Base-by-base conservation (phyloP, 2,797 vertebrate genomes). In the Argya squamiceps region DNA sequence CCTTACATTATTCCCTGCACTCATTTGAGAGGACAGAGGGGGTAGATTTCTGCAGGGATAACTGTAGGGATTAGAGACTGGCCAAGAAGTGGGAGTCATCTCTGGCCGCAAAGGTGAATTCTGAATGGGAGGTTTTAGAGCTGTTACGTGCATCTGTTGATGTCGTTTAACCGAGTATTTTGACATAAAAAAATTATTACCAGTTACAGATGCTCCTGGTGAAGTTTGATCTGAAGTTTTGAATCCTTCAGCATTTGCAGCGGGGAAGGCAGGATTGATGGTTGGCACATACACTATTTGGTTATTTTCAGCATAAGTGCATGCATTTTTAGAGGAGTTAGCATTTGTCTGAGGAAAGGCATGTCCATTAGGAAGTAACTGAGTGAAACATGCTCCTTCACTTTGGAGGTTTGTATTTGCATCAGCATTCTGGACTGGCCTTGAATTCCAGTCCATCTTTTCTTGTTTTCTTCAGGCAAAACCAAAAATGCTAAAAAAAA, bases 361-460 rank as follows among this genome's bases (percentile, higher is more conserved):
- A 64, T 22, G 77, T 26, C 88, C 83, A 59, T 73, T 94, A 81
- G 96, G n/a, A 93, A 95, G 62, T 46, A 91, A 47, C 6, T 78
- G 97, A 36, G 68, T 39, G 50, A 93, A 94, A 97, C 88, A 73
- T 1, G 84, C 50, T 58, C 89, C 81, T 46, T 95, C 95, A 39
- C 22, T 96, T 92, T 95, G 92, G 63, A 81, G 62, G 34, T 89
- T 96, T 60, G 23, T 63, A n/a, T 71, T 97, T n/a, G 55, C 80
- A 47, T 92, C 74, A n/a, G 69, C 11, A 37, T 93, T 89, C 75
- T 88, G 91, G n/a, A 80, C 75, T 41, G 93, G 79, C 39, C 95
- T 95, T 84, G 46, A 43, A 70, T 97, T 98, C 98, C 98, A 98
- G 75, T 97, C 96, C 98, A 98, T 98, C 39, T 84, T 93, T 52